Conservation (phyloP, 2,888 invertebrate species). For the Andrena haemorrhoa region DNA sequence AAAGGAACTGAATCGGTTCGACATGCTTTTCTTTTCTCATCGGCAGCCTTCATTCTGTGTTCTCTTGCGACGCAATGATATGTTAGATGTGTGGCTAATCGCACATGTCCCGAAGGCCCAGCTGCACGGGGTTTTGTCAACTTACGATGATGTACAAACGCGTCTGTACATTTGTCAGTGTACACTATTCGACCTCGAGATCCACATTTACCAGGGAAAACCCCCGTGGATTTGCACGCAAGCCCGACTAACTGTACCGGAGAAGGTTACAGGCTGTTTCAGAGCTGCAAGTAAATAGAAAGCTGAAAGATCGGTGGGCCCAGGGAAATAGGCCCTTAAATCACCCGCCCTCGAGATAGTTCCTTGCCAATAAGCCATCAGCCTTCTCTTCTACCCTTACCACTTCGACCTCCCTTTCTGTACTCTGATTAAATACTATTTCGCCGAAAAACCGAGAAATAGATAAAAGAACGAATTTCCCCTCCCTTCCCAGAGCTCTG, state of each 20-base stretch:
- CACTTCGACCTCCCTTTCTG: too few relatives aligned
- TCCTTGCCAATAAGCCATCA: background rate
- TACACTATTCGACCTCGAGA: constrained; percentile 15
- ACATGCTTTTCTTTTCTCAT: constrained; percentile 32
- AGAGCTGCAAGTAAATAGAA: background rate
- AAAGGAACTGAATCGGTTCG: constrained; percentile 58
- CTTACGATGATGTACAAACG: constrained; percentile 31
- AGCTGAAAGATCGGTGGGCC: background rate
- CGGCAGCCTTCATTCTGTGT: constrained; percentile 55
- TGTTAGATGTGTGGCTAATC: constrained; percentile 67
- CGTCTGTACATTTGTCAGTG: constrained; percentile 18
- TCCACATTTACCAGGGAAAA: constrained; percentile 48
- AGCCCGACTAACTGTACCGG: background rate
- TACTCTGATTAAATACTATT: too few relatives aligned
- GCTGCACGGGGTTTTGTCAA: constrained; percentile 46
- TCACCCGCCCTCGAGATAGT: too few relatives aligned
- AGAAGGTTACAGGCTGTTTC: background rate
- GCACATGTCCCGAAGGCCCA: constrained; percentile 55
- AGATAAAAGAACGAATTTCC: background rate
- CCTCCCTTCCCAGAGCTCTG: background rate
- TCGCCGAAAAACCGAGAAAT: too few relatives aligned
- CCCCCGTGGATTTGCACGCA: constrained; percentile 48
- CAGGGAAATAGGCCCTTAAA: too few relatives aligned
- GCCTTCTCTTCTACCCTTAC: background rate
- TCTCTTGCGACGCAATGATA: constrained; percentile 73